Evolutionary conservation across 1,140 invertebrate species (phyloP), one percentile per base, ranked within the genome.

Genomic region (Camponotus floridanus): DNA sequence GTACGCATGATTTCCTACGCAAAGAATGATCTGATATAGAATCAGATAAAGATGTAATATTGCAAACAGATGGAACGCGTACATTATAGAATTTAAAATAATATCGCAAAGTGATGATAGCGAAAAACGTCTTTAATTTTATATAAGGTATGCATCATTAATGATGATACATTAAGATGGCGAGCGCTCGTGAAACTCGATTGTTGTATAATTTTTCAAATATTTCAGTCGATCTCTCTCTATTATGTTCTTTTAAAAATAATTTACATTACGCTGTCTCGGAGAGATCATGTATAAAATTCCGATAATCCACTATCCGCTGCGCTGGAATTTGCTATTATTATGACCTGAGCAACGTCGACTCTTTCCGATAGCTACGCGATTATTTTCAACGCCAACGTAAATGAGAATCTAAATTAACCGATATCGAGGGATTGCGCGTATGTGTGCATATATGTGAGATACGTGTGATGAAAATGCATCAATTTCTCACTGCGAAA

Each of bases 361-460:
- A 48, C 74, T 73, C 39, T 59, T 74, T 74, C 68, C 79, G 48
- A 83, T 83, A 83, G n/a, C 55, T 61, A 74, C 31, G 68, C 39
- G 55, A 83, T 83, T 83, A 83, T 61, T 73, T 39, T 13, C 64
- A 55, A 68, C 31, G 68, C 26, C 31, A 42, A 13, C 39, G 33
- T 73, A 74, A 45, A 83, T 57, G 64, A 80, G 64, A 80, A 62
- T 73, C 57, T 74, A 74, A 74, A 83, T 74, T 83, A 83, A 83
- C 79, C 79, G 79, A 83, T 83, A 83, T 83, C 68, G 31, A n/a
- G n/a, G 42, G 57, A 83, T 83, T 74, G 26, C 26, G 26, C 26
- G 26, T 26, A 26, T 26, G 26, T 26, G 26, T 26, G 26, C 0
- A 26, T 26, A 0, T 26, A 26, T 26, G 26, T 26, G 26, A 26